These are phyloP conservation scores for Calosoma granatense DNA, from an alignment of 1,140 invertebrate species.

Conservation along the genomic window DNA sequence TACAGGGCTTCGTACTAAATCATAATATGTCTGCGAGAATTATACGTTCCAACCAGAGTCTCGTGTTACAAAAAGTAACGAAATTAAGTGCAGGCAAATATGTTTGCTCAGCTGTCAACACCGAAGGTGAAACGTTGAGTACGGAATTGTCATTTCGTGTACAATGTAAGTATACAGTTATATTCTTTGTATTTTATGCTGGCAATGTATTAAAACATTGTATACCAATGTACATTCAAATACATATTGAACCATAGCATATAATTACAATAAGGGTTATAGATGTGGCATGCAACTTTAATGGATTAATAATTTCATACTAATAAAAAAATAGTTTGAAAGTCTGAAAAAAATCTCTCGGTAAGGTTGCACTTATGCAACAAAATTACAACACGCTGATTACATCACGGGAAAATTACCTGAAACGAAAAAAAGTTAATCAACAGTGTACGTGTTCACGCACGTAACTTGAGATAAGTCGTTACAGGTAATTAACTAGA, in stretches of 20 bases:
- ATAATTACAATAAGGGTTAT: too few relatives aligned
- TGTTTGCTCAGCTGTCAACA: conserved; percentile 69
- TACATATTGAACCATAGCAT: too few relatives aligned
- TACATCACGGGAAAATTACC: too few relatives aligned
- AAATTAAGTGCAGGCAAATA: conserved; percentile 69
- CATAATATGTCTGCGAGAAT: conserved; percentile 70
- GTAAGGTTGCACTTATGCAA: too few relatives aligned
- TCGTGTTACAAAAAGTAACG: conserved; percentile 76
- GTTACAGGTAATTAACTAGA: not conserved
- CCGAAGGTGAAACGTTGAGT: conserved; percentile 68
- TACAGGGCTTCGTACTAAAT: conserved; percentile 59
- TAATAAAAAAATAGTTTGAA: too few relatives aligned
- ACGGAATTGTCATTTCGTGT: conserved; percentile 66
- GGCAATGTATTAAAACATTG: not conserved
- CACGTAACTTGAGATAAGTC: not conserved
- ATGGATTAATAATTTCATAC: too few relatives aligned
- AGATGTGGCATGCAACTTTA: too few relatives aligned
- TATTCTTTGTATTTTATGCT: conserved; percentile 13
- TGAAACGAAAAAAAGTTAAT: not conserved
- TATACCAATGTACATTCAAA: too few relatives aligned
- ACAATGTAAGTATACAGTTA: conserved; percentile 74
- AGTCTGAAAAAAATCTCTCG: too few relatives aligned
- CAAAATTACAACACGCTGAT: too few relatives aligned
- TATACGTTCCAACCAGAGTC: conserved; percentile 70
- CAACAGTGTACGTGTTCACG: not conserved